Percentiles rank a stretch among this genome's conserved stretches.
Evolutionary conservation across 1,140 invertebrate genomes (phyloP).

Genomic region (Rhyacophila brunnea): DNA sequence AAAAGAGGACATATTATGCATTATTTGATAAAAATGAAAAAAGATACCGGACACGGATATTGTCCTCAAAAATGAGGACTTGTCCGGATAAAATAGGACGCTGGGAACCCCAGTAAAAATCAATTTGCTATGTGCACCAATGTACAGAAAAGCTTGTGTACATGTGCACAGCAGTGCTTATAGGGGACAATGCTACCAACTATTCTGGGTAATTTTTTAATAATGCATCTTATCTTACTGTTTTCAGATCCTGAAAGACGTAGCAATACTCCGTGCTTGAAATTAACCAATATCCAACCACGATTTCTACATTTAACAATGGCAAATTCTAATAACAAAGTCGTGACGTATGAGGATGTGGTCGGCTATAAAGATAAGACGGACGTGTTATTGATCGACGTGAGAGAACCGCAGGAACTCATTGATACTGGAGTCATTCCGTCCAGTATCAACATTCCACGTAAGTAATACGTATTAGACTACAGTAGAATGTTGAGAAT

Average conservation of each 20-base stretch:
- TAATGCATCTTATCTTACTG: not conserved
- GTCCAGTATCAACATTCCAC: slow-evolving; percentile 68
- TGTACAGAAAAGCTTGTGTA: too few relatives aligned
- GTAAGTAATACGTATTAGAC: slow-evolving; percentile 45
- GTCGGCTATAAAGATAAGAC: slow-evolving; percentile 42
- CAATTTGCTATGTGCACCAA: too few relatives aligned
- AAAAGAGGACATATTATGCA: too few relatives aligned
- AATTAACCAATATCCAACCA: not conserved
- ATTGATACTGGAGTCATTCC: slow-evolving; percentile 64
- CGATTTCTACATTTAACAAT: not conserved
- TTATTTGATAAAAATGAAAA: too few relatives aligned
- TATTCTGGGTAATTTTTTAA: too few relatives aligned
- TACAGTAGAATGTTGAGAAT: too few relatives aligned
- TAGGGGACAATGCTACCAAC: too few relatives aligned
- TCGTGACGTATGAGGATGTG: slow-evolving; percentile 46
- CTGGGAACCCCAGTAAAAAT: too few relatives aligned
- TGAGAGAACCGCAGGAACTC: slow-evolving; percentile 65
- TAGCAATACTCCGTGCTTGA: not conserved
- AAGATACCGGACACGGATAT: too few relatives aligned
- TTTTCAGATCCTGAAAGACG: not conserved
- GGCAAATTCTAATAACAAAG: not conserved
- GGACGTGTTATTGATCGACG: slow-evolving; percentile 62
- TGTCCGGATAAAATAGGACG: too few relatives aligned
- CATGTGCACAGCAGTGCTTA: too few relatives aligned
- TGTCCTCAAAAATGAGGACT: too few relatives aligned